Percentiles rank a stretch among this genome's conserved stretches.
Conservation (phyloP, 1,140 invertebrate genomes). For the Macrobrachium rosenbergii region DNA sequence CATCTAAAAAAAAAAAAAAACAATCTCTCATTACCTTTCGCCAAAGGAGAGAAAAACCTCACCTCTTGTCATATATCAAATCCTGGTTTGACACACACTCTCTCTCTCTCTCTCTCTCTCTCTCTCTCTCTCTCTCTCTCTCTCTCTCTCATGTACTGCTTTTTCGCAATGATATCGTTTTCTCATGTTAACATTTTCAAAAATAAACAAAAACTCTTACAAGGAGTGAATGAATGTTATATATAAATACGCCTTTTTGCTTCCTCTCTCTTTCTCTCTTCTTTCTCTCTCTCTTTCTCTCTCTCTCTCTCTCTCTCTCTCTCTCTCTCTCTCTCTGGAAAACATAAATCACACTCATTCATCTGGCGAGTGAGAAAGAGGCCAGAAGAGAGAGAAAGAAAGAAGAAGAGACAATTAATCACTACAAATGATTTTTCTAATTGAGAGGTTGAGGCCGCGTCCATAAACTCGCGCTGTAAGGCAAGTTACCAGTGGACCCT, state of each 20-base stretch:
- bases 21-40: too few species aligned
- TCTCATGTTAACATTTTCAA: neutral
- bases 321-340: slow-evolving; percentile 25
- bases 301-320: slow-evolving; percentile 30
- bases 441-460: slow-evolving; percentile 52
- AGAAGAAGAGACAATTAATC: slow-evolving; percentile 52
- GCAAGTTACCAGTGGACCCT: slow-evolving; percentile 23
- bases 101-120: slow-evolving; percentile 21
- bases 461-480: slow-evolving; percentile 46
- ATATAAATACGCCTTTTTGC: neutral
- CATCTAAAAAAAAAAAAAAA: too few species aligned
- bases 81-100: neutral
- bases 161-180: neutral
- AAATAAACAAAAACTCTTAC: too few species aligned
- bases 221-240: neutral
- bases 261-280: too few species aligned
- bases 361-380: slow-evolving; percentile 2
- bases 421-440: slow-evolving; percentile 60
- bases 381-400: slow-evolving; percentile 25
- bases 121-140: slow-evolving; percentile 30
- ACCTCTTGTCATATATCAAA: too few species aligned
- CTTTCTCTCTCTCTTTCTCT: slow-evolving; percentile 33
- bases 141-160: slow-evolving; percentile 22
- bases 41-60: too few species aligned
- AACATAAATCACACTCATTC: neutral